A percentile compares a stretch with the other conserved stretches of the same genome.
Conservation (phyloP, 2,797 vertebrate genomes). For the Squalus acanthias region DNA sequence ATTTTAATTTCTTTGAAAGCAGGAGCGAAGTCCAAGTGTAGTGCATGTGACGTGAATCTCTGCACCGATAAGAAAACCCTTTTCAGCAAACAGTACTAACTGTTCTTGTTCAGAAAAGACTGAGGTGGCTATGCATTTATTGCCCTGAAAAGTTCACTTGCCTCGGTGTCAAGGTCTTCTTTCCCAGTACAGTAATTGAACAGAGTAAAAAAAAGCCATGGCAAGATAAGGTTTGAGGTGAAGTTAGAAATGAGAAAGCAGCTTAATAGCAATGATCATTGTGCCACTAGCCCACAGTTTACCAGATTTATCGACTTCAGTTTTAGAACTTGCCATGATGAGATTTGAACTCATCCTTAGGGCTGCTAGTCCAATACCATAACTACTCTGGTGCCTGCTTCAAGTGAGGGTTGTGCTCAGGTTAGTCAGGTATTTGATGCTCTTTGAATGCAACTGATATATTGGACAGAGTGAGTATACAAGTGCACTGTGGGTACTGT, state of each 20-base stretch:
- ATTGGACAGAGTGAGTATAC: not conserved
- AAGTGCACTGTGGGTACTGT: not conserved
- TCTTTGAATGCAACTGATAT: not conserved
- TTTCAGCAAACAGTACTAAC: conserved; percentile 7
- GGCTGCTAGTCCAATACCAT: not conserved
- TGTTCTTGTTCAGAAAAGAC: not conserved
- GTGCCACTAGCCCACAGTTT: not conserved
- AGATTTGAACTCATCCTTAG: not conserved
- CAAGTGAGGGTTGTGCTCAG: not conserved
- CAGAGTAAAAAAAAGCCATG: not conserved
- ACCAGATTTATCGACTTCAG: not conserved
- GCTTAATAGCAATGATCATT: not conserved
- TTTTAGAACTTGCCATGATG: not conserved
- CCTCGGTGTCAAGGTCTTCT: not conserved
- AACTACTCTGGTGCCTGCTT: not conserved
- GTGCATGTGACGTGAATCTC: not conserved
- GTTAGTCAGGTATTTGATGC: not conserved
- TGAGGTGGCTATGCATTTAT: too few relatives aligned
- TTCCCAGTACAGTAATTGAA: not conserved
- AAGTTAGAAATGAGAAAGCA: not conserved
- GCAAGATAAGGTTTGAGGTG: not conserved
- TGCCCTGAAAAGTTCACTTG: not conserved
- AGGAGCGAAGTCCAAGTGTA: too few relatives aligned
- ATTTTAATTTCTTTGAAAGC: not conserved
- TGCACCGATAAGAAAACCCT: not conserved